Conservation (phyloP, 2,888 invertebrate genomes). For the Stenurella melanura region DNA sequence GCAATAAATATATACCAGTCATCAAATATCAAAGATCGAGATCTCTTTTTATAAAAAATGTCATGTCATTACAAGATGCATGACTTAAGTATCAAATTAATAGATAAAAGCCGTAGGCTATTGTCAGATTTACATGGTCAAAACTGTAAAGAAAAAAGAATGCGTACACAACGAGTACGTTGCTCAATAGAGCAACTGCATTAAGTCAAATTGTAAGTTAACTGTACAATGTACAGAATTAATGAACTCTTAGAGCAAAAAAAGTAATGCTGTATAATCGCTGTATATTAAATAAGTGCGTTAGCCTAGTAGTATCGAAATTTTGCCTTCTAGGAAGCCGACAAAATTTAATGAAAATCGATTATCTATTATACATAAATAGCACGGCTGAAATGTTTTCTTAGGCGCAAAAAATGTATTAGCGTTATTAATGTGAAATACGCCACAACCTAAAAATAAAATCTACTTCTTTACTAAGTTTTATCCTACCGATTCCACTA, state of each 20-base stretch:
- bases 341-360: not conserved
- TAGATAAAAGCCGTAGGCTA: slow-evolving; percentile 14
- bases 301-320: slow-evolving; percentile 9
- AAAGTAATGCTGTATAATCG: slow-evolving; percentile 7
- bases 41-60: slow-evolving; percentile 9
- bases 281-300: not conserved
- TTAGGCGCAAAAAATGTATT: not conserved
- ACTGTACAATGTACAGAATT: slow-evolving; percentile 16
- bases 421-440: not conserved
- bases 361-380: not conserved
- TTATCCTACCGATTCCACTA: too few relatives aligned
- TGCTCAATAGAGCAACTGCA: slow-evolving; percentile 17
- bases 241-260: not conserved
- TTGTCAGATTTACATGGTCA: slow-evolving; percentile 17
- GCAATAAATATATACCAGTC: not conserved
- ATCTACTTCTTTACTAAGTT: too few relatives aligned
- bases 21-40: not conserved
- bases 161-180: not conserved
- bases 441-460: too few relatives aligned
- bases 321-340: not conserved
- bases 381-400: not conserved
- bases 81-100: slow-evolving; percentile 11
- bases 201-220: slow-evolving; percentile 16
- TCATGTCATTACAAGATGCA: slow-evolving; percentile 4
- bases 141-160: slow-evolving; percentile 14